A percentile compares a stretch with the other conserved stretches of the same genome.
These are phyloP conservation scores for Takifugu rubripes DNA, from an alignment of 2,797 vertebrate genomes.

Conservation along the genomic window DNA sequence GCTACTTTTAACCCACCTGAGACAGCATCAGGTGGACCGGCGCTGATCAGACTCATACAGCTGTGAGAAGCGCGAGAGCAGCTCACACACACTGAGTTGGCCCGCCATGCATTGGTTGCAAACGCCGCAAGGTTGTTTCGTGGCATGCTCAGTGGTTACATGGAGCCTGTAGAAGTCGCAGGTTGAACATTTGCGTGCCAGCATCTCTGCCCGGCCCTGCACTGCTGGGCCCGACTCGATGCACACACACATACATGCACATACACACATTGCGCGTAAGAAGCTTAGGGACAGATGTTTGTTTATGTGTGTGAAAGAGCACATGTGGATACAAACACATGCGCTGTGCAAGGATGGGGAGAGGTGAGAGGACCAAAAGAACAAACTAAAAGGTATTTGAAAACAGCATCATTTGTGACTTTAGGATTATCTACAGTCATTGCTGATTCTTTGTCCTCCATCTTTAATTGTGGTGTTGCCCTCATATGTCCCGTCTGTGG, in stretches of 20 bases:
- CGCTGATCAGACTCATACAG: constrained; percentile 1
- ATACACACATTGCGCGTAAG: constrained; percentile 51
- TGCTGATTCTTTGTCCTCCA: no score
- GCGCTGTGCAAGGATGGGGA: constrained; percentile 12
- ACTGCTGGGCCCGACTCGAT: constrained; percentile 24
- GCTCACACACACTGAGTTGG: neutral
- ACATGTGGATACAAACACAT: constrained; percentile 43
- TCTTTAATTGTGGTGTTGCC: no score
- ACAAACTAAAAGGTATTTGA: no score
- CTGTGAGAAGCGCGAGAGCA: neutral
- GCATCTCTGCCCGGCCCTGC: constrained; percentile 29
- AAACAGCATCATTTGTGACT: no score
- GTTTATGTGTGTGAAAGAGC: constrained; percentile 48
- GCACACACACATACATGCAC: constrained; percentile 23
- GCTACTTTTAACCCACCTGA: constrained; percentile 6
- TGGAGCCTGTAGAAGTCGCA: constrained; percentile 20
- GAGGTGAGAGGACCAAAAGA: neutral
- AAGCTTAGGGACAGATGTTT: constrained; percentile 64
- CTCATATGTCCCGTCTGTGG: no score
- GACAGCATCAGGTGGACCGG: neutral
- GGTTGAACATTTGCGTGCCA: constrained; percentile 32
- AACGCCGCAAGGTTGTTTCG: neutral
- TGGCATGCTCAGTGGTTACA: constrained; percentile 28
- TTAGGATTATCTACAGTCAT: no score
- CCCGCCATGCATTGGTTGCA: no score